These are phyloP conservation scores for Bothrops jararaca DNA, from an alignment of 2,113 vertebrate species.

Conservation along the genomic window DNA sequence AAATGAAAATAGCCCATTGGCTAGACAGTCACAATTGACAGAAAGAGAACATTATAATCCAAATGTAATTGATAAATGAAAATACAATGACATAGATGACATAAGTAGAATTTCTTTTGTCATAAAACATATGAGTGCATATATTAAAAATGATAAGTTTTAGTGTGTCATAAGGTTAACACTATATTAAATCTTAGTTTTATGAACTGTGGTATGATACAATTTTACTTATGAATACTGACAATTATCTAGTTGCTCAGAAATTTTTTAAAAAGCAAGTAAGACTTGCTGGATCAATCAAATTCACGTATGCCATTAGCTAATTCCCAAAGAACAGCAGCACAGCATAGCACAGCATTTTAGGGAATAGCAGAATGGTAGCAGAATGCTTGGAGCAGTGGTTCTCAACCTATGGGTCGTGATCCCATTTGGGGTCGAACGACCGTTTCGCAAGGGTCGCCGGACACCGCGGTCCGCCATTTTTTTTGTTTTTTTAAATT, in stretches of 20 bases:
- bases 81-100: constrained; percentile 14
- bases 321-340: neutral
- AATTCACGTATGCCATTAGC: neutral
- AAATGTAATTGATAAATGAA: constrained; percentile 6
- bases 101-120: neutral
- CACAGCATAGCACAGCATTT: neutral
- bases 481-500: too few species aligned
- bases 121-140: neutral
- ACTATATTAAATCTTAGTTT: neutral
- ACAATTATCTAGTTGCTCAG: neutral
- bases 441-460: too few species aligned
- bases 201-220: neutral
- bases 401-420: too few species aligned
- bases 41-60: neutral
- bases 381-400: neutral
- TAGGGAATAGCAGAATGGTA: neutral
- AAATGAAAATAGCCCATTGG: too few species aligned
- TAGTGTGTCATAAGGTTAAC: neutral
- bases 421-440: too few species aligned
- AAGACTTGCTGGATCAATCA: neutral
- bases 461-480: too few species aligned
- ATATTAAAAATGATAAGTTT: neutral
- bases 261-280: neutral
- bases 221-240: neutral
- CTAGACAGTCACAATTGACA: neutral